Evolutionary conservation across 2,797 vertebrate genomes (phyloP), one percentile per base, ranked within the genome.

Genomic region (Amazonetta brasiliensis): DNA sequence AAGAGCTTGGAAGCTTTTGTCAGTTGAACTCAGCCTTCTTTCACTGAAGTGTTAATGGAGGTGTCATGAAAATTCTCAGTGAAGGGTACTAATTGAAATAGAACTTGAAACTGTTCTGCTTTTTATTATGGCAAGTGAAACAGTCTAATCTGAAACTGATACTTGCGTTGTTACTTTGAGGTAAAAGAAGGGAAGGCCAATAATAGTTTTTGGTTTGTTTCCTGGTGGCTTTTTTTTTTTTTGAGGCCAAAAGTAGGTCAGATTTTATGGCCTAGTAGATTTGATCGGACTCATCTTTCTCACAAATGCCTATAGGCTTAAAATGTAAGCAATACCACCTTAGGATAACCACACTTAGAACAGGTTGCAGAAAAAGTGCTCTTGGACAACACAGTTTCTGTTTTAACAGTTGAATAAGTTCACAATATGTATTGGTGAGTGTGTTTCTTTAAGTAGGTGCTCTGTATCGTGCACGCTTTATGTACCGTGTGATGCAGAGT

Each of bases 391-490:
- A 92, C 74, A 56, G 72, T 95, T 94, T 88, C 75, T 93, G 75
- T 97, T 98, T 96, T 97, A 97, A 95, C 94, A 97, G 96, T 96
- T 97, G 94, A 94, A 95, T 96, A 97, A 97, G 95, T 94, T 98
- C 75, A 98, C 97, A 63, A 95, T 97, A 87, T 98, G 73, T 98
- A 76, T 98, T 98, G 97, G 98, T 97, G 96, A 98, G 98, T 98
- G 97, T 98, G 97, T 98, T 98, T 98, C 98, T 98, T 98, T 98
- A 96, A 98, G 98, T 98, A 98, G 98, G 98, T 98, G 91, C 98
- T 98, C 97, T 98, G 98, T 98, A 97, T 98, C 94, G 98, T 97
- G 98, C 96, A 98, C 96, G 63, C 97, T 96, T 67, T 96, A 96
- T 97, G 98, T 96, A 98, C 97, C 97, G 93, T 98, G 98, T 98